Percentiles rank a stretch among this genome's conserved stretches.
Conservation (phyloP, 2,888 invertebrate genomes). For the Therioaphis trifolii region DNA sequence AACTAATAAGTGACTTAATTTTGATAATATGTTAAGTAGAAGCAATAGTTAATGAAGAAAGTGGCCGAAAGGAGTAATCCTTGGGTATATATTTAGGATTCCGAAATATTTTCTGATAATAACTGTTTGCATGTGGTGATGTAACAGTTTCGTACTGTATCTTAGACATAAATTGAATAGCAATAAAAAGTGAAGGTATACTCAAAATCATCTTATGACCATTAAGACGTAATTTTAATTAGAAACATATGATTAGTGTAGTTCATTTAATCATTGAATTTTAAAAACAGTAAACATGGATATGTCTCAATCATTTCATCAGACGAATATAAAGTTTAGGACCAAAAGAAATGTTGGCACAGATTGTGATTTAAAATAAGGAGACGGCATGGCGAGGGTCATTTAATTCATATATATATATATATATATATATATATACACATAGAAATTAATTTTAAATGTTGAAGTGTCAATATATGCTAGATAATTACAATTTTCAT, state of each 20-base stretch:
- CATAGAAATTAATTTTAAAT: no score
- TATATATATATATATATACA: no score
- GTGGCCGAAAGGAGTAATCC: constrained; percentile 14
- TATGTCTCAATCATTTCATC: neutral
- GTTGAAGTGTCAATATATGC: no score
- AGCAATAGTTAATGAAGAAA: neutral
- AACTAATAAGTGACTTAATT: neutral
- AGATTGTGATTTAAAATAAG: neutral
- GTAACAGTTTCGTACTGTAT: constrained; percentile 1
- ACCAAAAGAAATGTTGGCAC: neutral
- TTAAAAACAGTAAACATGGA: no score
- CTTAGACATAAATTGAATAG: neutral
- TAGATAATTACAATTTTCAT: no score
- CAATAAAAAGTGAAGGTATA: constrained; percentile 3
- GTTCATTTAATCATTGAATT: neutral
- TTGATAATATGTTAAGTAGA: neutral
- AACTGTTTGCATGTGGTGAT: neutral
- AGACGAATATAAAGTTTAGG: neutral
- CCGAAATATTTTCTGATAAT: constrained; percentile 19
- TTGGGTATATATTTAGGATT: neutral
- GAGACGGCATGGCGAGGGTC: no score
- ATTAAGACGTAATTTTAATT: neutral
- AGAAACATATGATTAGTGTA: neutral
- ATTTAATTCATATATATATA: no score
- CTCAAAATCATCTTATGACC: neutral